Evolutionary conservation across 2,888 invertebrate species (phyloP).

Genomic region (Nomada ferruginata): DNA sequence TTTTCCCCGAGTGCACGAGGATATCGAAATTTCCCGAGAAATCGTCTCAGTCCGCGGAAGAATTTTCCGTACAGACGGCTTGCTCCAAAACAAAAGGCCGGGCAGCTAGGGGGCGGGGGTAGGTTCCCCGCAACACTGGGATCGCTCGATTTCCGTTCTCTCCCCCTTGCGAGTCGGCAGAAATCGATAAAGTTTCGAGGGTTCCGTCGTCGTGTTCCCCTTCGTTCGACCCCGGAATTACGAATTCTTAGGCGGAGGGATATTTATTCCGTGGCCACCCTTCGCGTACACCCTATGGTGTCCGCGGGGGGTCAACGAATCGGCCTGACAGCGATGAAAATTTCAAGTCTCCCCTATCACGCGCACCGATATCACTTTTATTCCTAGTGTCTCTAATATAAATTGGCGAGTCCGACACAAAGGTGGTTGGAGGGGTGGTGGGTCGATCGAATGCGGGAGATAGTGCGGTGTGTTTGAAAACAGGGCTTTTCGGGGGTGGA

Average conservation of each 20-base stretch:
- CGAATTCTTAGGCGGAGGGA: conserved; percentile 71
- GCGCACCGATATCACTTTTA: conserved; percentile 58
- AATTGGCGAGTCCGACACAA: conserved; percentile 28
- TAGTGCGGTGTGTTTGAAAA: too few species aligned
- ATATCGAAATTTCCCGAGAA: too few species aligned
- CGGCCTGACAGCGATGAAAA: conserved; percentile 64
- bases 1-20: too few species aligned
- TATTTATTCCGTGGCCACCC: conserved; percentile 69
- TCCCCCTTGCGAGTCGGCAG: neutral
- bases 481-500: too few species aligned
- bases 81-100: too few species aligned
- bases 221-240: conserved; percentile 62
- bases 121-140: conserved; percentile 17
- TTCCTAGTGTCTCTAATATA: conserved; percentile 49
- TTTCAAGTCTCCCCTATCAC: conserved; percentile 52
- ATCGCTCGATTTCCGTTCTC: conserved; percentile 57
- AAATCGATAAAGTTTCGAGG: conserved; percentile 70
- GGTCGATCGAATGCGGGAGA: too few species aligned
- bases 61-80: too few species aligned
- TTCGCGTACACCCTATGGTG: neutral
- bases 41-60: too few species aligned
- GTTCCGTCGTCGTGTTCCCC: conserved; percentile 40
- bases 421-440: neutral
- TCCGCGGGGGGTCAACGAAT: conserved; percentile 71
- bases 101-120: neutral